phyloP scores from a whole-genome alignment of 2,113 vertebrate species.

The Emydocephalus ijimae region DNA sequence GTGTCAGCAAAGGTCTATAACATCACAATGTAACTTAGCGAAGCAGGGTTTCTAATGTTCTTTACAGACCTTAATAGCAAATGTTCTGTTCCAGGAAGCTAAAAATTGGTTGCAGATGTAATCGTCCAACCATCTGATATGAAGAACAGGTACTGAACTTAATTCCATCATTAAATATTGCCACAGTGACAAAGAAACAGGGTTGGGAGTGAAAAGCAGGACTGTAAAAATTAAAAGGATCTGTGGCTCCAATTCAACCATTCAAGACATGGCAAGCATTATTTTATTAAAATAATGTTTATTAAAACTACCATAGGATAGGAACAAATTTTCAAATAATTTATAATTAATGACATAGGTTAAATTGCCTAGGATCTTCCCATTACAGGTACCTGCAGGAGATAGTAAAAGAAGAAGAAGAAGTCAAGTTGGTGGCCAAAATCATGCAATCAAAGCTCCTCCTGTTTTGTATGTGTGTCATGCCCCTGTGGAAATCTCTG shows the following conservation, averaged over 20 bases:
- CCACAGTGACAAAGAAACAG: not conserved
- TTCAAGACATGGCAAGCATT: fast-evolving
- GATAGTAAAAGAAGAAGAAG: not conserved
- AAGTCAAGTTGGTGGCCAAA: not conserved
- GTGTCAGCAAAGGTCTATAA: not conserved
- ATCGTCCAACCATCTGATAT: not conserved
- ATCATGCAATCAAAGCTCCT: not conserved
- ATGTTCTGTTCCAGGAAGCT: slow-evolving; percentile 30
- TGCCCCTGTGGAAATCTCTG: not conserved
- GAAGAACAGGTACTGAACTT: slow-evolving; percentile 6
- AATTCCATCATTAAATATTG: not conserved
- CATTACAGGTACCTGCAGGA: not conserved
- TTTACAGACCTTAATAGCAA: not conserved
- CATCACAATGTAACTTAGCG: not conserved
- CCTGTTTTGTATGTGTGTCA: not conserved
- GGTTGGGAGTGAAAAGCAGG: not conserved
- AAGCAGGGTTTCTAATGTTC: not conserved
- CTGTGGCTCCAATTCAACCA: not conserved
- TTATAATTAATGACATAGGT: not conserved
- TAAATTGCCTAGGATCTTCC: not conserved
- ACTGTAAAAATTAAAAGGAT: not conserved
- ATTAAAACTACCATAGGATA: not conserved
- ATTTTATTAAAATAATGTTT: no score
- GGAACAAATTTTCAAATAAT: not conserved
- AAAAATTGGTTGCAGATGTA: slow-evolving; percentile 34